phyloP scores from a whole-genome alignment of 1,140 invertebrate genomes.

The Meloidogyne exigua region DNA sequence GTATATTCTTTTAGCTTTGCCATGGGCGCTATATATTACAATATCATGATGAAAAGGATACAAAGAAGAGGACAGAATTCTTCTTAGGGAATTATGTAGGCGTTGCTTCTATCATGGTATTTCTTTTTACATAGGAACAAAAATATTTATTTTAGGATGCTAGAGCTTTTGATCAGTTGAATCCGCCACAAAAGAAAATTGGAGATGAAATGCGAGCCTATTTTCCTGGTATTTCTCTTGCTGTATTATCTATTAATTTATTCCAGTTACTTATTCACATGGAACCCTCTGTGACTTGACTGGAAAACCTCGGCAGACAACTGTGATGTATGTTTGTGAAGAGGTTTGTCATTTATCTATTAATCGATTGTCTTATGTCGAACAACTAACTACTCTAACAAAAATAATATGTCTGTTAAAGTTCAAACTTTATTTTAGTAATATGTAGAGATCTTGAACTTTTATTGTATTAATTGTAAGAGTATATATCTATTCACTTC shows the following conservation, averaged over 20 bases:
- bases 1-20: slow-evolving; percentile 71
- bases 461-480: too few species aligned
- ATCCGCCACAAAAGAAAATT: slow-evolving; percentile 73
- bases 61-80: slow-evolving; percentile 52
- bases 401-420: too few species aligned
- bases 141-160: slow-evolving; percentile 29
- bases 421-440: too few species aligned
- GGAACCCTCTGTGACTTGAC: slow-evolving; percentile 88
- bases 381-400: too few species aligned
- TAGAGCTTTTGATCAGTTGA: slow-evolving; percentile 40
- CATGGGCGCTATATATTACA: slow-evolving; percentile 85
- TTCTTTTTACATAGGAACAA: not conserved
- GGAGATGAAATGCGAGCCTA: slow-evolving; percentile 79
- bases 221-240: slow-evolving; percentile 64
- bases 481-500: too few species aligned
- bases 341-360: slow-evolving; percentile 48
- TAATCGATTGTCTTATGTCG: too few species aligned
- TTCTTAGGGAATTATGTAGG: slow-evolving; percentile 33
- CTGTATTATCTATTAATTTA: not conserved
- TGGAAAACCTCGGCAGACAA: slow-evolving; percentile 63
- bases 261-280: slow-evolving; percentile 64
- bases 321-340: slow-evolving; percentile 64
- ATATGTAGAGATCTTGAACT: too few species aligned
- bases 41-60: slow-evolving; percentile 88
- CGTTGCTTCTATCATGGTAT: slow-evolving; percentile 23